Base-by-base conservation (phyloP, 2,797 vertebrate species). In the Enteromius mattozi region DNA sequence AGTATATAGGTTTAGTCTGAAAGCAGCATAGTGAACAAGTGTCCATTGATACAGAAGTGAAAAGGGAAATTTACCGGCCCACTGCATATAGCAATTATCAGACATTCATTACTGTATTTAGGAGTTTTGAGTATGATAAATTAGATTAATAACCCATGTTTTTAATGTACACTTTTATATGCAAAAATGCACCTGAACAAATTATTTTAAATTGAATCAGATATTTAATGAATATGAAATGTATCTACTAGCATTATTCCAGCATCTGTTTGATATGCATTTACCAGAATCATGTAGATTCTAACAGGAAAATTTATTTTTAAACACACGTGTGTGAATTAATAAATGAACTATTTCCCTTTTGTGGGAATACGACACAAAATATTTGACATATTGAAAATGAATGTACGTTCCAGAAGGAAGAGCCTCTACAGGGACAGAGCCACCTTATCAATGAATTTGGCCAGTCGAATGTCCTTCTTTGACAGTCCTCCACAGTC, bases 401-500 rank as follows among this genome's bases (percentile, higher is more conserved):
- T 5, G 6, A 42, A 4, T 40, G 8, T 9, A 21, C 0, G 9
- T 59, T 24, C 40, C 13, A 30, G 8, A 33, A 30, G 17, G 27
- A 65, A 1, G 24, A 56, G 21, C 24, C 4, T 37, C 92, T 85
- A 95, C 88, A 94, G 89, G 9, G 91, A 89, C 79, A 92, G 87
- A 1, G 88, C 92, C 33, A 96, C 95, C 92, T 97, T 97, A 90
- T 99, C 97, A 45, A 99, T 98, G 81, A 99, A 99, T 87, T 96
- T 96, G 78, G 98, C 98, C 94, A 99, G 92, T 88, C 95, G 97
- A 89, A 99, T 93, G 6, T 99, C 98, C 85, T 95, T 95, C 86
- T 96, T 96, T 21, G 96, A 97, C 86, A 99, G 91, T 4, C 96
- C 96, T 37, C 96, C 96, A 0, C 95, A 97, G 93, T 98, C 96